Evolutionary conservation across 92 coral and sea anemone genomes (phyloP).

Genomic region (Metridium senile): DNA sequence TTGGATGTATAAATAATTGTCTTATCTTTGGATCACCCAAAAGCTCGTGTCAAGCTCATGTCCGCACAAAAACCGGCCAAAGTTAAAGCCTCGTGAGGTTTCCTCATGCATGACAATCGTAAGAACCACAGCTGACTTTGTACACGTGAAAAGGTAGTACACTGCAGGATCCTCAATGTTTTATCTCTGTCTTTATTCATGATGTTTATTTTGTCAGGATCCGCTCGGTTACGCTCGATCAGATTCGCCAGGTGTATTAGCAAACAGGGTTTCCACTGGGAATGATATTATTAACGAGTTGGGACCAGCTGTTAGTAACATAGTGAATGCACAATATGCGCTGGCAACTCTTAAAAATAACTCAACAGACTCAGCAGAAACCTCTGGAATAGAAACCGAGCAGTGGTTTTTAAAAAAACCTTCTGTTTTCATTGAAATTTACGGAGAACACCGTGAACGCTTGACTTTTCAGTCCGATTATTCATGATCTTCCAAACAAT

Average conservation of each 20-base stretch:
- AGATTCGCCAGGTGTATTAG: neutral
- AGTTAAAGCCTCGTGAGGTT: neutral
- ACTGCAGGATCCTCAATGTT: neutral
- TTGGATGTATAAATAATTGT: too few species aligned
- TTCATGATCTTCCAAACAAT: too few species aligned
- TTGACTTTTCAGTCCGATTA: too few species aligned
- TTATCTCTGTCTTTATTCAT: neutral
- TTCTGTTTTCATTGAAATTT: too few species aligned
- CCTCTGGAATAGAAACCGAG: too few species aligned
- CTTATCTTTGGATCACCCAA: too few species aligned
- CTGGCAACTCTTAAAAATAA: too few species aligned
- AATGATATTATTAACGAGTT: neutral
- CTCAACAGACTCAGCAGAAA: too few species aligned
- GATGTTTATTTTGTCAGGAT: neutral
- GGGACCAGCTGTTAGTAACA: neutral
- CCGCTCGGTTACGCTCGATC: neutral
- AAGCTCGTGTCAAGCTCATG: neutral
- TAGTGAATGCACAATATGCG: too few species aligned
- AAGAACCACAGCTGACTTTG: neutral
- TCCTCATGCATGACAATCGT: neutral
- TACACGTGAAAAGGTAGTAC: neutral
- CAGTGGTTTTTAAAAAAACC: too few species aligned
- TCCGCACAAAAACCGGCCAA: neutral
- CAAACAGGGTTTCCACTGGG: neutral
- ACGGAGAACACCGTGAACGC: too few species aligned